Conservation (phyloP, 2,888 invertebrate genomes). For the Temnothorax rugatulus region DNA sequence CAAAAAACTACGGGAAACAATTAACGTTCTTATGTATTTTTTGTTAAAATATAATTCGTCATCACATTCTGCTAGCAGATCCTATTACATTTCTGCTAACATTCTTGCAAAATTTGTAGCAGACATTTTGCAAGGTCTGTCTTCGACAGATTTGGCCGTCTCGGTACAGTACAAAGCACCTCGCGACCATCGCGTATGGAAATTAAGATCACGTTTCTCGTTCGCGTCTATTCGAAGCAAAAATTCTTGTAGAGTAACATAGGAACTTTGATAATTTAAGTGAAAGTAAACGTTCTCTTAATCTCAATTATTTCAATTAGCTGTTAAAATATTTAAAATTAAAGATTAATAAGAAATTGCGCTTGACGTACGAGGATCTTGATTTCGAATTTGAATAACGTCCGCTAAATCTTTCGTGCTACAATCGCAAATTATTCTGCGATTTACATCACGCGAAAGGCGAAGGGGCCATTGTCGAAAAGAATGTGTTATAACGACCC, state of each 20-base stretch:
- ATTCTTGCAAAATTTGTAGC: neutral
- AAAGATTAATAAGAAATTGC: slow-evolving; percentile 10
- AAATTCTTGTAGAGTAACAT: neutral
- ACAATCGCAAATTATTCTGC: neutral
- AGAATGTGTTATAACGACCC: neutral
- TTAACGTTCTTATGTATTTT: neutral
- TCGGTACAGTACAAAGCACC: neutral
- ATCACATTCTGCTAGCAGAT: neutral
- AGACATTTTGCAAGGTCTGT: neutral
- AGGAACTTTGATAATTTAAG: neutral
- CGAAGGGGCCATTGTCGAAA: neutral
- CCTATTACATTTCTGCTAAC: neutral
- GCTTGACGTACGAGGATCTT: neutral
- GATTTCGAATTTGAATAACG: neutral
- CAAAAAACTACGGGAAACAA: neutral
- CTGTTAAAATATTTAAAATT: neutral
- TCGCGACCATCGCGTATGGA: neutral
- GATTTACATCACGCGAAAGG: slow-evolving; percentile 2
- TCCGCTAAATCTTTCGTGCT: slow-evolving; percentile 1
- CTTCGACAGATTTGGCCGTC: neutral
- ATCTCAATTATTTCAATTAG: neutral
- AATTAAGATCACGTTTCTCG: slow-evolving; percentile 3
- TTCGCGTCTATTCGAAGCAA: neutral
- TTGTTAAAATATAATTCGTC: neutral
- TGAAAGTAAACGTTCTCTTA: slow-evolving; percentile 7